Evolutionary conservation across 2,113 vertebrate species (phyloP).

Genomic region (Azemiops feae): DNA sequence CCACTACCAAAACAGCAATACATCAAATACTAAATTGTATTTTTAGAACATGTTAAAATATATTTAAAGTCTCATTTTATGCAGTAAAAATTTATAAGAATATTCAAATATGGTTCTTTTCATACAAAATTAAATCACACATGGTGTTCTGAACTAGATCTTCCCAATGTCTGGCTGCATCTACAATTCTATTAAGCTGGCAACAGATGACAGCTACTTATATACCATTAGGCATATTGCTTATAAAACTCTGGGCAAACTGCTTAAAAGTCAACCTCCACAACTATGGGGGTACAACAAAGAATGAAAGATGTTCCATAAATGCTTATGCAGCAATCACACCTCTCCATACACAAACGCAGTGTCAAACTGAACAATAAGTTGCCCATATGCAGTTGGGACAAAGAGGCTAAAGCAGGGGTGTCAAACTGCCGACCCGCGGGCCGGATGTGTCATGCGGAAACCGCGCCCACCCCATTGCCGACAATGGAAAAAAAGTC

Average conservation of each 20-base stretch:
- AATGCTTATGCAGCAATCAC: conserved; percentile 67
- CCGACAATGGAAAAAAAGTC: too few species aligned
- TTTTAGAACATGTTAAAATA: not conserved
- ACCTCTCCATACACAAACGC: conserved; percentile 59
- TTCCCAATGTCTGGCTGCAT: conserved; percentile 9
- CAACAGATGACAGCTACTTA: conserved; percentile 19
- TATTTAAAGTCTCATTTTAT: not conserved
- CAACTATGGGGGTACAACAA: conserved; percentile 58
- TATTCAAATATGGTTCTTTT: not conserved
- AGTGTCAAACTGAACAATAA: conserved; percentile 52
- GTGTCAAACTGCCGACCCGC: too few species aligned
- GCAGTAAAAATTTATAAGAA: conserved; percentile 18
- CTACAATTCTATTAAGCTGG: conserved; percentile 11
- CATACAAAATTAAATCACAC: not conserved
- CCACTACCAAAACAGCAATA: fast-evolving
- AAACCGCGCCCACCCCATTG: too few species aligned
- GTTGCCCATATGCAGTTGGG: conserved; percentile 38
- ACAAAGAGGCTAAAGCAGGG: conserved; percentile 9
- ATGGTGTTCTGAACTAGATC: not conserved
- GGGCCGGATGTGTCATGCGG: too few species aligned
- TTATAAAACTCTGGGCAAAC: conserved; percentile 8
- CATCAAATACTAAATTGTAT: not conserved
- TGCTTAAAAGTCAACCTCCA: conserved; percentile 54
- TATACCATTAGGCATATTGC: conserved; percentile 22
- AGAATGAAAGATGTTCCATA: conserved; percentile 71